Conservation (phyloP, 2,113 vertebrate genomes). For the Aleadryas rufinucha region DNA sequence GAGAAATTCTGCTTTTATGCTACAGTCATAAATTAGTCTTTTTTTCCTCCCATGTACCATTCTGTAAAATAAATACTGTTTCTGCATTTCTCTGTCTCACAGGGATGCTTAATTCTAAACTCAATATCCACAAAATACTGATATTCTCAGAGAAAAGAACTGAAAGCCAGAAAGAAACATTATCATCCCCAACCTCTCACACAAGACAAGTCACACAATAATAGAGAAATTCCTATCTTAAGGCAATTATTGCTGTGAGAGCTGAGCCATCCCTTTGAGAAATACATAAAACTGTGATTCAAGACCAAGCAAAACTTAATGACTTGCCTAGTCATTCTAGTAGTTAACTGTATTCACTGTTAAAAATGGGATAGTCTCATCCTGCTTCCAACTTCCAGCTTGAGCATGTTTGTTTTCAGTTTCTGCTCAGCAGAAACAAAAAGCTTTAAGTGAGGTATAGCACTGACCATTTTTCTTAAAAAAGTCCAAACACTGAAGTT, state of each 20-base stretch:
- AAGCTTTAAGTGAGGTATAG: neutral
- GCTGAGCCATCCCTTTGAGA: neutral
- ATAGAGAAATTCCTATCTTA: neutral
- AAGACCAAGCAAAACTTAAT: neutral
- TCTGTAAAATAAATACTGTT: neutral
- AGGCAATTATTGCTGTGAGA: neutral
- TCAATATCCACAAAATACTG: neutral
- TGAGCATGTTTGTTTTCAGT: neutral
- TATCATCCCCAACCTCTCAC: neutral
- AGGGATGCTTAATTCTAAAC: neutral
- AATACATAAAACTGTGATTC: neutral
- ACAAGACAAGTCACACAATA: neutral
- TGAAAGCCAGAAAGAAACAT: neutral
- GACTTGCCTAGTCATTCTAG: neutral
- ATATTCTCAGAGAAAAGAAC: neutral
- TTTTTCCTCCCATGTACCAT: neutral
- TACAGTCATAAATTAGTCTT: neutral
- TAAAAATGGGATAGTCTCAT: neutral
- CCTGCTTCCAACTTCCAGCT: neutral
- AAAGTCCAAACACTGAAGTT: neutral
- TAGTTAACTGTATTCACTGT: neutral
- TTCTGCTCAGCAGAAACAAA: neutral
- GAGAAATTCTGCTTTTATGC: neutral
- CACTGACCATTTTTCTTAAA: neutral
- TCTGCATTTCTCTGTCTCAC: neutral